Evolutionary conservation across 2,888 invertebrate species (phyloP).

Genomic region (Synergus gifuensis): DNA sequence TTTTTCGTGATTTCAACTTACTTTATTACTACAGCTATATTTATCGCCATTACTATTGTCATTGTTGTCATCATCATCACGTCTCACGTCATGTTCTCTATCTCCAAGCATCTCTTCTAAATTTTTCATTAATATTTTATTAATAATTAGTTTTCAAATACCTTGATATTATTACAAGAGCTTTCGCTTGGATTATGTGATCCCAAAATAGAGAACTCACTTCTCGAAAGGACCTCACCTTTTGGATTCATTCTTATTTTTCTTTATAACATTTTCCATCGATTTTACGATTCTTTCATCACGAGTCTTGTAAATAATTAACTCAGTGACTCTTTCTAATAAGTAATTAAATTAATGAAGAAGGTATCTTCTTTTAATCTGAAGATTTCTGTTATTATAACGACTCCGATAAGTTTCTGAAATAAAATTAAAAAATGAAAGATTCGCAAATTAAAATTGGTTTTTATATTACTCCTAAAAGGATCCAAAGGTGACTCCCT

Average conservation of each 20-base stretch:
- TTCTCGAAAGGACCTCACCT: conserved; percentile 59
- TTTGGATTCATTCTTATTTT: conserved; percentile 25
- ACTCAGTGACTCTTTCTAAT: neutral
- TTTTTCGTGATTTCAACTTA: conserved; percentile 54
- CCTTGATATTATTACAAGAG: conserved; percentile 67
- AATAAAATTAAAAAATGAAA: neutral
- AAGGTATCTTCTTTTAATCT: neutral
- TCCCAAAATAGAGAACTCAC: conserved; percentile 67
- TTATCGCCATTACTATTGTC: conserved; percentile 53
- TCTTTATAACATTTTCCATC: neutral
- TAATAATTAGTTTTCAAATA: conserved; percentile 68
- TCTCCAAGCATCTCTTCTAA: conserved; percentile 71
- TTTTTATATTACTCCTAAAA: neutral
- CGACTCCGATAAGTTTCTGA: neutral
- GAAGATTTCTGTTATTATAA: neutral
- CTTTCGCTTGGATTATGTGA: conserved; percentile 72
- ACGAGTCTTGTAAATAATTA: neutral
- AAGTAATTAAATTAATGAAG: neutral
- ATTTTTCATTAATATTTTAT: conserved; percentile 72
- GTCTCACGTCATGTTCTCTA: conserved; percentile 66
- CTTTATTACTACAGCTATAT: conserved; percentile 65
- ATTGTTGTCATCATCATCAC: conserved; percentile 58
- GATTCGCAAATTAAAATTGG: neutral
- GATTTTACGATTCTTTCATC: conserved; percentile 17
- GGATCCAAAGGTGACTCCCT: conserved; percentile 10